phyloP scores from a whole-genome alignment of 2,888 invertebrate genomes.

The Polyploca ridens region DNA sequence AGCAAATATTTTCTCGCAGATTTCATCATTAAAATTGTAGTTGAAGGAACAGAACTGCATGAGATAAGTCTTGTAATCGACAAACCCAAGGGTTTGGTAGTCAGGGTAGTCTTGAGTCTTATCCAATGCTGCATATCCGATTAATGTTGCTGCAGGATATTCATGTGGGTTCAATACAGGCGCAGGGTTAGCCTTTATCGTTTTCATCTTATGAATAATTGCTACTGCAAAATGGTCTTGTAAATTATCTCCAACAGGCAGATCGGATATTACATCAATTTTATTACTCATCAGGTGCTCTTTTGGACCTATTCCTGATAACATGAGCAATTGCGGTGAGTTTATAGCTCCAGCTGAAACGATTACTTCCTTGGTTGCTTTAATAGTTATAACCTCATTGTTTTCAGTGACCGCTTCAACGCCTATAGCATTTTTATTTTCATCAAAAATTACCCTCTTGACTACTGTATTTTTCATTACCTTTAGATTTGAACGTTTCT shows the following conservation, averaged over 20 bases:
- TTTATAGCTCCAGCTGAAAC: slow-evolving; percentile 53
- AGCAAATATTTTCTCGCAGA: slow-evolving; percentile 13
- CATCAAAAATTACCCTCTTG: slow-evolving; percentile 47
- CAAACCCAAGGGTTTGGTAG: slow-evolving; percentile 29
- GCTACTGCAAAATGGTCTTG: slow-evolving; percentile 42
- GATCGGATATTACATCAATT: slow-evolving; percentile 43
- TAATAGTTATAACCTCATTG: slow-evolving; percentile 29
- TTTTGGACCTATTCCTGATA: slow-evolving; percentile 56
- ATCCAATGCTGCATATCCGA: slow-evolving; percentile 35
- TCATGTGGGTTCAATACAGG: slow-evolving; percentile 21
- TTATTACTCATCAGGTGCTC: slow-evolving; percentile 39
- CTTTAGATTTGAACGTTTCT: slow-evolving; percentile 41
- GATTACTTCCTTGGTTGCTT: slow-evolving; percentile 50
- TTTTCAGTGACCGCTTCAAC: slow-evolving; percentile 34
- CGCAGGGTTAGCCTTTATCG: slow-evolving; percentile 10
- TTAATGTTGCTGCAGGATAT: slow-evolving; percentile 25
- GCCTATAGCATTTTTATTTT: slow-evolving; percentile 45
- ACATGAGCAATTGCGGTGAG: slow-evolving; percentile 51
- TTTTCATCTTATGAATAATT: slow-evolving; percentile 26
- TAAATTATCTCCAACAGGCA: slow-evolving; percentile 52
- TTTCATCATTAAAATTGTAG: slow-evolving; percentile 22
- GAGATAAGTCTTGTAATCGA: slow-evolving; percentile 23
- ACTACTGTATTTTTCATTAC: slow-evolving; percentile 47
- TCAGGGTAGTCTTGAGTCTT: slow-evolving; percentile 31
- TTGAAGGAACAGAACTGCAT: slow-evolving; percentile 26